A percentile compares a stretch with the other conserved stretches of the same genome.
These are phyloP conservation scores for Parotocinclus haroldoi DNA, from an alignment of 2,797 vertebrate species.

Conservation along the genomic window DNA sequence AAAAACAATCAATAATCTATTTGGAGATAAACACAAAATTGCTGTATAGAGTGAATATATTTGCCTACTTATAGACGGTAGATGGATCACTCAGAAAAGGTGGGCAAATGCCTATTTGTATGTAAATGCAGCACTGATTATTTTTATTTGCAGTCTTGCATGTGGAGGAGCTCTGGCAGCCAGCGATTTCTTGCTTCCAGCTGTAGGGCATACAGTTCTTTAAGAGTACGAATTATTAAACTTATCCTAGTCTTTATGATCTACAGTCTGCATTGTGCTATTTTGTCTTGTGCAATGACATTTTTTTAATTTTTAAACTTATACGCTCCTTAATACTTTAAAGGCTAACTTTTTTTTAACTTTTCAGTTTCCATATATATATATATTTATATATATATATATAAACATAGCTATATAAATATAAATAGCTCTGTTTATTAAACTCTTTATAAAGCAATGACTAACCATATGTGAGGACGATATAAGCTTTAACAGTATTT, in stretches of 20 bases:
- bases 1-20: slow-evolving; percentile 76
- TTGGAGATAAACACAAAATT: slow-evolving; percentile 74
- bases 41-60: slow-evolving; percentile 66
- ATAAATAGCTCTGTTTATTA: no score
- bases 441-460: no score
- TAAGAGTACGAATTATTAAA: not conserved
- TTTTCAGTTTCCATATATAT: no score
- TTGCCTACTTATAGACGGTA: slow-evolving; percentile 58
- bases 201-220: slow-evolving; percentile 6
- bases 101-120: slow-evolving; percentile 72
- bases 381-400: no score
- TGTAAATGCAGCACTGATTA: slow-evolving; percentile 80
- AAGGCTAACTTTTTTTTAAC: no score
- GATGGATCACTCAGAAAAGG: slow-evolving; percentile 68
- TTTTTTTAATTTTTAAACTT: no score
- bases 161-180: slow-evolving; percentile 40
- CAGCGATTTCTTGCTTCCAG: slow-evolving; percentile 7
- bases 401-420: no score
- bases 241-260: not conserved
- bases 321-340: no score
- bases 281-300: no score
- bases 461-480: no score
- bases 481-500: no score
- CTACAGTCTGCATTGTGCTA: not conserved
- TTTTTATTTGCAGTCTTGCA: slow-evolving; percentile 73